phyloP scores from a whole-genome alignment of 23 tunicate species.

The Ciona savignyi region DNA sequence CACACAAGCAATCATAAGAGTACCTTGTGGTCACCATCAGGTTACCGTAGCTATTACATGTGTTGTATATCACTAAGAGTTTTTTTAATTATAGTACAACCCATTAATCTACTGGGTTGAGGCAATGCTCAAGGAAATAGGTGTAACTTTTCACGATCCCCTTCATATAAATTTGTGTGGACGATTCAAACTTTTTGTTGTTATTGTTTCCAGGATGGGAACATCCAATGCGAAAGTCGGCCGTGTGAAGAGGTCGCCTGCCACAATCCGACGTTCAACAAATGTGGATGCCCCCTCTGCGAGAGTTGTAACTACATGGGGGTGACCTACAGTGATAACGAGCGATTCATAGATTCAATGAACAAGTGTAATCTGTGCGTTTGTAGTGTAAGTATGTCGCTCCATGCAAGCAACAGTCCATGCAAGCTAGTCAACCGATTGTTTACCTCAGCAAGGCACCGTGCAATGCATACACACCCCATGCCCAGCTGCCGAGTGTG shows the following conservation, averaged over 20 bases:
- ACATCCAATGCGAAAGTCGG: slow-evolving; percentile 53
- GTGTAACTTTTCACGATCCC: too few species aligned
- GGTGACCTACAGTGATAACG: slow-evolving; percentile 42
- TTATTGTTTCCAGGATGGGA: slow-evolving; percentile 73
- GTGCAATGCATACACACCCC: slow-evolving; percentile 46
- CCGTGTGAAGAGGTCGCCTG: slow-evolving; percentile 25
- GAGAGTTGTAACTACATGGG: slow-evolving; percentile 54
- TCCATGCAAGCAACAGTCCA: background rate
- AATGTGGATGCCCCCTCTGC: slow-evolving; percentile 70
- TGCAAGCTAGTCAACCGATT: background rate
- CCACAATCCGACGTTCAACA: slow-evolving; percentile 38
- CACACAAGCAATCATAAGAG: too few species aligned
- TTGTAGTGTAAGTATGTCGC: slow-evolving; percentile 33
- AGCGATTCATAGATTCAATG: slow-evolving; percentile 47
- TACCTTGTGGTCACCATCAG: background rate
- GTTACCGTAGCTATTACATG: background rate
- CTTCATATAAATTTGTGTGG: too few species aligned
- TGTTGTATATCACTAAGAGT: too few species aligned
- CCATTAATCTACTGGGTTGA: too few species aligned
- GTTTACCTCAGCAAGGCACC: slow-evolving; percentile 37
- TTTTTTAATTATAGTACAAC: too few species aligned
- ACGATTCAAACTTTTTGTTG: too few species aligned
- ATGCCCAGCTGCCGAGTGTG: slow-evolving; percentile 45
- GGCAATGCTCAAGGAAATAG: too few species aligned
- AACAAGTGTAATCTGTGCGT: slow-evolving; percentile 77